Evolutionary conservation across 2,113 vertebrate species (phyloP).

Genomic region (Lepisosteus oculatus): DNA sequence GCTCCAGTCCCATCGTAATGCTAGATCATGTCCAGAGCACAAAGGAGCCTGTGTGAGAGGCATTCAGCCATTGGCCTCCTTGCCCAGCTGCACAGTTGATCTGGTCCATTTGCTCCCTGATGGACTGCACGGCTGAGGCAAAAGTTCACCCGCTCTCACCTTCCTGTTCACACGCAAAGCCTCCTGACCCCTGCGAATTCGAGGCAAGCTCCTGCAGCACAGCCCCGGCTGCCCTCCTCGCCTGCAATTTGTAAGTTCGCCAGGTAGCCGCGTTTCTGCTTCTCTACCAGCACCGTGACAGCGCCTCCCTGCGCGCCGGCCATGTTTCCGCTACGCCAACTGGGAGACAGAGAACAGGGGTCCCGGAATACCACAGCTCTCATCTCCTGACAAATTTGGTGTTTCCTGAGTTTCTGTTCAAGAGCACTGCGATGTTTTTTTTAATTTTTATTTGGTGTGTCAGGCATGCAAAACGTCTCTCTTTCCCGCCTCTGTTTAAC

Average conservation of each 20-base stretch:
- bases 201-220: conserved; percentile 28
- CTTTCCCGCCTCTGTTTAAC: too few species aligned
- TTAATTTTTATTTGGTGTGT: too few species aligned
- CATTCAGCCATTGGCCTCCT: conserved; percentile 59
- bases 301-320: background rate
- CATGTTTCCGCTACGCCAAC: too few species aligned
- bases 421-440: too few species aligned
- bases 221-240: background rate
- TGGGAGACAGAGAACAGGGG: too few species aligned
- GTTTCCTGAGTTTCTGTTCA: too few species aligned
- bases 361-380: too few species aligned
- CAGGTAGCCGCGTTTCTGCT: background rate
- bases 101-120: conserved; percentile 94
- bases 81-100: conserved; percentile 78
- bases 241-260: too few species aligned
- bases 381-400: too few species aligned
- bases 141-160: conserved; percentile 86
- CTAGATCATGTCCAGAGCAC: conserved; percentile 78
- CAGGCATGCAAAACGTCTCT: too few species aligned
- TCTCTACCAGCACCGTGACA: background rate
- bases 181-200: conserved; percentile 66
- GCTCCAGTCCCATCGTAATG: conserved; percentile 61
- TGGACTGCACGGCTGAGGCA: conserved; percentile 83
- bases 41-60: conserved; percentile 86
- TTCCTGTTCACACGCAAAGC: conserved; percentile 86